phyloP scores from a whole-genome alignment of 1,140 invertebrate species.

The Solenopsis fugax region DNA sequence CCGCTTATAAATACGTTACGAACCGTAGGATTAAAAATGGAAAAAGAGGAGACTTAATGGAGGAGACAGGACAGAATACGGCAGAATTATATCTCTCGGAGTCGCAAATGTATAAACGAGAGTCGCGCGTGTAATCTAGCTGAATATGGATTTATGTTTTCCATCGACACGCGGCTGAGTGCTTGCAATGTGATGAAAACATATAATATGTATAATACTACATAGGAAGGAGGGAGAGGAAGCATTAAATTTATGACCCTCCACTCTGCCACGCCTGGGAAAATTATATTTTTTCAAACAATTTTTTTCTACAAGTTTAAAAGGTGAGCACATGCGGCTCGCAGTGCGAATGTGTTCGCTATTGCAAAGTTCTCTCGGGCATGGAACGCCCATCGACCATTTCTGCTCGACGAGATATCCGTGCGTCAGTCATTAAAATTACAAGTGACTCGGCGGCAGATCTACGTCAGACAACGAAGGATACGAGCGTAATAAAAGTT shows the following conservation, averaged over 20 bases:
- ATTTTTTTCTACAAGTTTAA: background rate
- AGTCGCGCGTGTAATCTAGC: constrained; percentile 71
- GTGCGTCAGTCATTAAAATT: constrained; percentile 37
- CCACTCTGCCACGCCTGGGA: background rate
- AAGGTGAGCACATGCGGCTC: background rate
- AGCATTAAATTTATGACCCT: constrained; percentile 49
- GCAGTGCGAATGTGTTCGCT: background rate
- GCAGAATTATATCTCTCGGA: constrained; percentile 56
- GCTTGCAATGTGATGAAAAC: constrained; percentile 45
- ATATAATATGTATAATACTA: constrained; percentile 48
- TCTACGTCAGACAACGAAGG: background rate
- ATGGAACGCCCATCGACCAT: background rate
- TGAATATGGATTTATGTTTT: constrained; percentile 74
- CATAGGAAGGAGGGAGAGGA: background rate
- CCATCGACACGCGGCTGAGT: constrained; percentile 61
- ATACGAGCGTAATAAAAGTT: constrained; percentile 42
- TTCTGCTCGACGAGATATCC: background rate
- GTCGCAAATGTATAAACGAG: constrained; percentile 62
- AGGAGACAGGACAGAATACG: constrained; percentile 9
- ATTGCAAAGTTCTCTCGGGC: background rate
- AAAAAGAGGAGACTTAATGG: constrained; percentile 53
- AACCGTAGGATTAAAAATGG: constrained; percentile 58
- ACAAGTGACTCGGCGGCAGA: constrained; percentile 21
- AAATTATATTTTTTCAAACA: constrained; percentile 8
- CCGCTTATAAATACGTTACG: constrained; percentile 41